phyloP scores from a whole-genome alignment of 2,888 invertebrate genomes.

The Calameuta filiformis region DNA sequence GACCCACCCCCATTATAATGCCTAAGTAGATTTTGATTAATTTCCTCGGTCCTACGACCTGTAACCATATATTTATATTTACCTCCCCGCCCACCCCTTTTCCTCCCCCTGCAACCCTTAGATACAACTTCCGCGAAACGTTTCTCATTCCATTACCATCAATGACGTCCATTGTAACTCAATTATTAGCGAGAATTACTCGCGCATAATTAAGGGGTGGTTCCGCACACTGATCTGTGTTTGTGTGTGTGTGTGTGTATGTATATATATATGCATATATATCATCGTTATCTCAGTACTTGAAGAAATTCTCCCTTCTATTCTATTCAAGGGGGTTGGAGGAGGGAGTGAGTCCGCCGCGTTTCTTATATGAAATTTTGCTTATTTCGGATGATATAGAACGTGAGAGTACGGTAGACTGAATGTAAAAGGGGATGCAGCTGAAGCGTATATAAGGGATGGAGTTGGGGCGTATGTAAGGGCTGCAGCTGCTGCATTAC shows the following conservation, averaged over 20 bases:
- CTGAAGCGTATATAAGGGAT: neutral
- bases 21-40: conserved; percentile 16
- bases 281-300: neutral
- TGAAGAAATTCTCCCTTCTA: neutral
- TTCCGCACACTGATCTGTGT: neutral
- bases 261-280: no score
- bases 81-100: neutral
- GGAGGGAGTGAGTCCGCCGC: neutral
- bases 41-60: conserved; percentile 1
- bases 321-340: neutral
- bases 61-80: neutral
- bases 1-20: neutral
- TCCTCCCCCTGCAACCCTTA: neutral
- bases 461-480: no score
- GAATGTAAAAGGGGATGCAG: neutral
- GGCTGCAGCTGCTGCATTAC: no score
- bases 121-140: neutral
- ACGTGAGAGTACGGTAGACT: neutral
- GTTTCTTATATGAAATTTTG: neutral
- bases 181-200: neutral
- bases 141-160: neutral
- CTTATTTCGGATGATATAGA: neutral
- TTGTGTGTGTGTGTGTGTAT: no score
- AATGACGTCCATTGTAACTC: neutral
- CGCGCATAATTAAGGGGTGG: neutral